A percentile compares a stretch with the other conserved stretches of the same genome.
phyloP scores from a whole-genome alignment of 2,888 invertebrate genomes.

The Pediacus dermestoides region DNA sequence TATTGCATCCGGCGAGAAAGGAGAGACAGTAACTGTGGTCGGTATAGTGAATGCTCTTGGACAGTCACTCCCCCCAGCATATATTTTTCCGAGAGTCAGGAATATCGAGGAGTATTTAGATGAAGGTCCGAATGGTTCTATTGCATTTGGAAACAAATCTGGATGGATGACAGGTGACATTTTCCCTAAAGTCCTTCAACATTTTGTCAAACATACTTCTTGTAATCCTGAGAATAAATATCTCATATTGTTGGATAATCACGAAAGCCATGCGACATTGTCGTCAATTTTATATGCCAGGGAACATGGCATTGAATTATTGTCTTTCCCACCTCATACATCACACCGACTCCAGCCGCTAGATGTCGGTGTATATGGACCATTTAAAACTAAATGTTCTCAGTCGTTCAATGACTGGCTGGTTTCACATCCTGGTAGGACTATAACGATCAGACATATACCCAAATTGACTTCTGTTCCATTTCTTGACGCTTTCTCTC shows the following conservation, averaged over 20 bases:
- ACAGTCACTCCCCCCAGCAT: not conserved
- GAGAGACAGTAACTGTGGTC: not conserved
- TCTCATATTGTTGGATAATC: slow-evolving; percentile 17
- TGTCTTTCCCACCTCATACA: slow-evolving; percentile 42
- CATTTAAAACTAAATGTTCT: slow-evolving; percentile 36
- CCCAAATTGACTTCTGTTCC: slow-evolving; percentile 22
- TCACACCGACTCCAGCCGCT: slow-evolving; percentile 35
- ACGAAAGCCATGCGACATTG: slow-evolving; percentile 16
- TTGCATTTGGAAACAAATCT: slow-evolving; percentile 3
- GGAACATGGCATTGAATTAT: slow-evolving; percentile 36
- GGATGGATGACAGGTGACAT: slow-evolving; percentile 11
- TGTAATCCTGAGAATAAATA: slow-evolving; percentile 10
- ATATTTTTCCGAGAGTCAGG: slow-evolving; percentile 1
- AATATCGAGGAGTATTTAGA: slow-evolving; percentile 8
- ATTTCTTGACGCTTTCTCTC: slow-evolving; percentile 19
- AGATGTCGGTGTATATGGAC: slow-evolving; percentile 24
- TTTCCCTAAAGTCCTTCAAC: slow-evolving; percentile 7
- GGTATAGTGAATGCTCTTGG: not conserved
- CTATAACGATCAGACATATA: slow-evolving; percentile 32
- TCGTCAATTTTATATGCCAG: slow-evolving; percentile 26
- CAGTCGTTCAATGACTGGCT: slow-evolving; percentile 30
- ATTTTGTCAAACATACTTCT: slow-evolving; percentile 13
- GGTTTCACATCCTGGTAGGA: slow-evolving; percentile 23
- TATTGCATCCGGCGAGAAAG: not conserved
- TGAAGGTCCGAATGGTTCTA: slow-evolving; percentile 1